Evolutionary conservation across 2,113 vertebrate genomes (phyloP), one percentile per base, ranked within the genome.

Genomic region (Hippocampus zosterae): DNA sequence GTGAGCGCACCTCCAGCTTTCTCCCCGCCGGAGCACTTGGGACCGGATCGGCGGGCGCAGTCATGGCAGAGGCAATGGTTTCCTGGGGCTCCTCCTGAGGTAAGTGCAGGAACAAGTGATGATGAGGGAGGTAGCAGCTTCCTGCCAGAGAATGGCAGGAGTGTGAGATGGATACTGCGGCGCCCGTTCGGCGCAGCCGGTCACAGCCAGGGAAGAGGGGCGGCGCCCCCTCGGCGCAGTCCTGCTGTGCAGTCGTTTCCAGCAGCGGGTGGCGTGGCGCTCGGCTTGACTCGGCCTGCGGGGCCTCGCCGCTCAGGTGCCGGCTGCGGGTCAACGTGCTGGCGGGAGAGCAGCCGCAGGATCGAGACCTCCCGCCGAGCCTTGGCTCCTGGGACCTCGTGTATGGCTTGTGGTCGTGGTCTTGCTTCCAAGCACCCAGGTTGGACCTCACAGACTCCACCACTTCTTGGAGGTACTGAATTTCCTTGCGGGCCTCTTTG

Each of bases 401-500:
- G 86, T 95, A 94, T 81, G 95, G 92, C 87, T 95, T 97, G 84
- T 92, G 92, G 87, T 95, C 95, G 72, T 94, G 95, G 65, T 95
- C 95, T 82, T 77, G 75, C 25, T 89, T 93, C 79, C 69, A 92
- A 91, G 83, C 92, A 0, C 91, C 85, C 29, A 95, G 86, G 84
- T 94, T 96, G 87, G 93, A 93, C 81, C 89, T 92, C 68, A 96
- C 96, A 0, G 93, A 92, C 80, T 98, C 96, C 0, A 98, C 95
- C 72, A 98, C 94, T 70, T 95, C 94, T 75, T 97, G 95, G 63
- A 99, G 94, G 85, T 97, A 95, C 77, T 92, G 93, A 88, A 99
- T 99, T 91, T 99, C 97, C 76, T 93, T 95, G 75, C 95, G 93
- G 8, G 97, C 97, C 42, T 98, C 94, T 77, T 99, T 98, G 15